Conservation (phyloP, 2,797 vertebrate species). For the Mormyrus proboscirostris region DNA sequence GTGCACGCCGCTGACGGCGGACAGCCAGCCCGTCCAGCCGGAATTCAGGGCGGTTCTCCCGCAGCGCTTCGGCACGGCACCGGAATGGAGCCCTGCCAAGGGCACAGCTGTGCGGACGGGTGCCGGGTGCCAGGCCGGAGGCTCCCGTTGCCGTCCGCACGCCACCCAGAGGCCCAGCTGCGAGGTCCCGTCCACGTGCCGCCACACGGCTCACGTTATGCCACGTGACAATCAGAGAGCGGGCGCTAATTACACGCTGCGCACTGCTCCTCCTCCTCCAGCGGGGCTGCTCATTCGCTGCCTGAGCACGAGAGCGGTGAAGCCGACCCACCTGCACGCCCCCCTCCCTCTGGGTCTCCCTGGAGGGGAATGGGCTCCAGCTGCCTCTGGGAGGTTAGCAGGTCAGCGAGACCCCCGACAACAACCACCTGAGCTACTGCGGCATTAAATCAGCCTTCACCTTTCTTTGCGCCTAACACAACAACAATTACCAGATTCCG, state of each 20-base stretch:
- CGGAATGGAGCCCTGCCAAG: background rate
- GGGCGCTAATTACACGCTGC: conserved; percentile 40
- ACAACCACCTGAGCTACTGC: background rate
- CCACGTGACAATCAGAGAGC: conserved; percentile 23
- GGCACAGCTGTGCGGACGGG: background rate
- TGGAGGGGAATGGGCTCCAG: background rate
- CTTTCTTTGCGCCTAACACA: background rate
- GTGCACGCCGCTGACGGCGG: background rate
- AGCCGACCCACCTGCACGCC: background rate
- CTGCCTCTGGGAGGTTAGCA: background rate
- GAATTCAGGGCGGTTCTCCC: background rate
- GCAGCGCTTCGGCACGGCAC: background rate
- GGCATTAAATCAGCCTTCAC: background rate
- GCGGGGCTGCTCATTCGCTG: background rate
- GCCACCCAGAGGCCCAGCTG: background rate
- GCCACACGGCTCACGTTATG: background rate
- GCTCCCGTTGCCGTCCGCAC: background rate
- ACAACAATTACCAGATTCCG: background rate
- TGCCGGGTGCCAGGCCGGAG: background rate
- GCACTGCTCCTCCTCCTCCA: conserved; percentile 5
- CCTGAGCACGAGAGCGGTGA: background rate
- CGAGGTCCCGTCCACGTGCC: background rate
- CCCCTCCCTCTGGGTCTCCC: background rate
- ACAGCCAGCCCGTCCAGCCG: no score
- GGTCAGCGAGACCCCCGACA: background rate